Evolutionary conservation across 2,113 vertebrate species (phyloP).

Genomic region (Psammodynastes pulverulentus): DNA sequence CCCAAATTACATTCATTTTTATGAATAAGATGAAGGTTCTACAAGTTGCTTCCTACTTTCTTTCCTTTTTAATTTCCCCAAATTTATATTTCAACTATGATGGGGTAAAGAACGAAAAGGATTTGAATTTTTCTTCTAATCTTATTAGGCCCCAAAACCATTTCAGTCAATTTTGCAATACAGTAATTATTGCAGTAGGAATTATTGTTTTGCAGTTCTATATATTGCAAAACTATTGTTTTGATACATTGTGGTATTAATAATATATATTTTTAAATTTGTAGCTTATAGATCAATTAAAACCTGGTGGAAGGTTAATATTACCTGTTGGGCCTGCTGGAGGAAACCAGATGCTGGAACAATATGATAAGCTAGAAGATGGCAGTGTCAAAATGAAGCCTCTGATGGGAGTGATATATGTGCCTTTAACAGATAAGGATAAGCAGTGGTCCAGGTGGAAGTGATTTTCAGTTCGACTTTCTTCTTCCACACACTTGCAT

Average conservation of each 20-base stretch:
- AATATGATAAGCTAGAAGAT: conserved; percentile 96
- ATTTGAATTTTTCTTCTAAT: not conserved
- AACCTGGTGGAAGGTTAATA: conserved; percentile 95
- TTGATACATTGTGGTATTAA: conserved; percentile 5
- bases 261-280: conserved; percentile 45
- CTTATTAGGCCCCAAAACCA: not conserved
- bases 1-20: not conserved
- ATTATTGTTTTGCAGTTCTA: not conserved
- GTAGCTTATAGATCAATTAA: conserved; percentile 96
- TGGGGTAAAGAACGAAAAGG: not conserved
- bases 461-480: conserved; percentile 94
- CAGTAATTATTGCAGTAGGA: not conserved
- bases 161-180: not conserved
- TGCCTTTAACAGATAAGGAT: conserved; percentile 99
- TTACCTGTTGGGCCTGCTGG: conserved; percentile 95
- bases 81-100: not conserved
- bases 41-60: not conserved
- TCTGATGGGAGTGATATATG: conserved; percentile 99
- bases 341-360: conserved; percentile 98
- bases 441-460: conserved; percentile 99
- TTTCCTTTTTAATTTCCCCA: not conserved
- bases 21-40: not conserved
- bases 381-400: conserved; percentile 98
- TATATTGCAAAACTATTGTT: not conserved
- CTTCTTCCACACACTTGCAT: conserved; percentile 81